phyloP scores from a whole-genome alignment of 2,113 vertebrate species.

The Cnemophilus loriae region DNA sequence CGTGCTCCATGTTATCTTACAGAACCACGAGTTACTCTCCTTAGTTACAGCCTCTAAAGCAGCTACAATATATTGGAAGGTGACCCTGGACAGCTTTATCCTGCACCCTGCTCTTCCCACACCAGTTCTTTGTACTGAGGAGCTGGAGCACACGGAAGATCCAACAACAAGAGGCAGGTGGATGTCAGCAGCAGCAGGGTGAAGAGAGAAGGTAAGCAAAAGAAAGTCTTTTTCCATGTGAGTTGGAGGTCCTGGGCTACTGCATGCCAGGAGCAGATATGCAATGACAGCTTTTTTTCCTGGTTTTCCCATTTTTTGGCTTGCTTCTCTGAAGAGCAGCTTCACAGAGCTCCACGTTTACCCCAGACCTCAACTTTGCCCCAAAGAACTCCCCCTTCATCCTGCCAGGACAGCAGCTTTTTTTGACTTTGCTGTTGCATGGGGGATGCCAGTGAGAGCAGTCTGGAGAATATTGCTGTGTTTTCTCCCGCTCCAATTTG shows the following conservation, averaged over 20 bases:
- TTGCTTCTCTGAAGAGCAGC: not conserved
- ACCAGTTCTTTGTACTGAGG: not conserved
- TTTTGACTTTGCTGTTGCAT: not conserved
- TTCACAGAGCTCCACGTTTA: rapidly evolving
- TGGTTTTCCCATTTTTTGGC: not conserved
- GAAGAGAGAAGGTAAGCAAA: not conserved
- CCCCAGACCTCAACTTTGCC: not conserved
- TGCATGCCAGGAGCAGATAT: not conserved
- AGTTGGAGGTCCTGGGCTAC: not conserved
- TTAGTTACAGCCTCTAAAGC: not conserved
- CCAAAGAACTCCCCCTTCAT: not conserved
- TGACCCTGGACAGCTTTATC: not conserved
- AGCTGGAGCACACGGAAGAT: not conserved
- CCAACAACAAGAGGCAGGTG: not conserved
- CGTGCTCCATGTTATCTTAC: not conserved
- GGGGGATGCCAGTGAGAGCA: not conserved
- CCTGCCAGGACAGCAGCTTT: not conserved
- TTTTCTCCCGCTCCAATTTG: rapidly evolving
- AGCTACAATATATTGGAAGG: not conserved
- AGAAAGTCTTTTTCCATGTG: rapidly evolving
- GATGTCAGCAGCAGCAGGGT: not conserved
- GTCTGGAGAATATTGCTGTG: not conserved
- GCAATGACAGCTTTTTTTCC: not conserved
- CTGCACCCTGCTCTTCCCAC: not conserved
- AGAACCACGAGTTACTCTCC: not conserved